phyloP scores from a whole-genome alignment of 2,797 vertebrate species.

The Smutsia gigantea region DNA sequence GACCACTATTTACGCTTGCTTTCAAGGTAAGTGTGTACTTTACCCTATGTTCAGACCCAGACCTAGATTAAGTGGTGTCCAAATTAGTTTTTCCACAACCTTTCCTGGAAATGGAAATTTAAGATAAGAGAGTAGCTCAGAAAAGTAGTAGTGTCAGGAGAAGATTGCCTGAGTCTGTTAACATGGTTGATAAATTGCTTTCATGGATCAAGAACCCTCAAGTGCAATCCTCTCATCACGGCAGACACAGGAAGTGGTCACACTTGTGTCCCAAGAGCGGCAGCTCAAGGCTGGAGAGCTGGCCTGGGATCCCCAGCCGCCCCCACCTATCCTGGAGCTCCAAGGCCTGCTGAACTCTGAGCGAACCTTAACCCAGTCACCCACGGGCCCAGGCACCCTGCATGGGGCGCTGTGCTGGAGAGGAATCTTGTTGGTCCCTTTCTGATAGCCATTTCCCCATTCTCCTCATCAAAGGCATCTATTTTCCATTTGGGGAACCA shows the following conservation, averaged over 20 bases:
- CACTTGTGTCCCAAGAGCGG: fast-evolving
- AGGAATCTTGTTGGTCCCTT: neutral
- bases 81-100: neutral
- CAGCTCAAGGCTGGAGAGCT: neutral
- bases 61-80: neutral
- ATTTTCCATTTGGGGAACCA: neutral
- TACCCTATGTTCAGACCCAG: neutral
- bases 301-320: neutral
- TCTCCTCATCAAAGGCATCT: neutral
- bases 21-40: neutral
- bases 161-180: neutral
- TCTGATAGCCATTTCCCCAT: neutral
- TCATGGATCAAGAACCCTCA: neutral
- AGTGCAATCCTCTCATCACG: neutral
- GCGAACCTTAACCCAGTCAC: neutral
- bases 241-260: neutral
- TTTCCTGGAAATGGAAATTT: slow-evolving; percentile 18
- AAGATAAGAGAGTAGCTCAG: neutral
- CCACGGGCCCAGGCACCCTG: fast-evolving
- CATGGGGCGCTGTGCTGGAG: neutral
- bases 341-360: neutral
- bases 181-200: neutral
- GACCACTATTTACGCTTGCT: neutral
- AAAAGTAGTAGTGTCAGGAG: neutral
- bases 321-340: neutral